phyloP scores from a whole-genome alignment of 1,140 invertebrate species.

The Maniola jurtina region DNA sequence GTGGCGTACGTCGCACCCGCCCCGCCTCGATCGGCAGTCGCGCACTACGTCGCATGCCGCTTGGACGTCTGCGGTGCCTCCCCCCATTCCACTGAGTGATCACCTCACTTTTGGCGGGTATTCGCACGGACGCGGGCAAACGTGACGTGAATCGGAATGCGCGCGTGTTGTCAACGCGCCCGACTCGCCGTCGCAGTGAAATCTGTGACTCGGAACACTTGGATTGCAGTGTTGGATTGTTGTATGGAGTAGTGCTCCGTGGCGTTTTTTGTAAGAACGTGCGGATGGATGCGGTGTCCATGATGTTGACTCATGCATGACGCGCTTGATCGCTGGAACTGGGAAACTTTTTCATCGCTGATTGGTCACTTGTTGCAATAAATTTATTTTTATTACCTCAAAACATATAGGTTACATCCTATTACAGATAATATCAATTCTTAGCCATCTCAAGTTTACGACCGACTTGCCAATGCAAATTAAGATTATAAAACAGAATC shows the following conservation, averaged over 20 bases:
- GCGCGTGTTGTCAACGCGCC: slow-evolving; percentile 54
- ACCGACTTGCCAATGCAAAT: not conserved
- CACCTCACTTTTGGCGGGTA: slow-evolving; percentile 69
- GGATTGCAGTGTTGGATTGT: slow-evolving; percentile 77
- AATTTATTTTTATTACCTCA: not conserved
- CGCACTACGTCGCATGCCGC: slow-evolving; percentile 53
- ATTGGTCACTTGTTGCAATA: slow-evolving; percentile 1
- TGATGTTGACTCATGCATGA: slow-evolving; percentile 75
- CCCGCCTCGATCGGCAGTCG: slow-evolving; percentile 63
- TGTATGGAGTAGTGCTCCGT: slow-evolving; percentile 51
- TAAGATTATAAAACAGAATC: not conserved
- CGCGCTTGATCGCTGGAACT: slow-evolving; percentile 70
- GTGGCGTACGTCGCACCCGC: slow-evolving; percentile 58
- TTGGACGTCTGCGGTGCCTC: slow-evolving; percentile 40
- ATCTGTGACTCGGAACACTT: slow-evolving; percentile 62
- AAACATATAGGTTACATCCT: not conserved
- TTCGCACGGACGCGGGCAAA: slow-evolving; percentile 56
- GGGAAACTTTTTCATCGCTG: slow-evolving; percentile 42
- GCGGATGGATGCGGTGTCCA: slow-evolving; percentile 67
- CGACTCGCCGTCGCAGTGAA: slow-evolving; percentile 51
- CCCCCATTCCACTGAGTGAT: slow-evolving; percentile 22
- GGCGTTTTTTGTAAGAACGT: slow-evolving; percentile 62
- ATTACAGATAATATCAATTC: not conserved
- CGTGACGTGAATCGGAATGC: slow-evolving; percentile 68
- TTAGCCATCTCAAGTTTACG: not conserved